Base-by-base conservation (phyloP, 2,888 invertebrate genomes). In the Lochmaea crataegi region DNA sequence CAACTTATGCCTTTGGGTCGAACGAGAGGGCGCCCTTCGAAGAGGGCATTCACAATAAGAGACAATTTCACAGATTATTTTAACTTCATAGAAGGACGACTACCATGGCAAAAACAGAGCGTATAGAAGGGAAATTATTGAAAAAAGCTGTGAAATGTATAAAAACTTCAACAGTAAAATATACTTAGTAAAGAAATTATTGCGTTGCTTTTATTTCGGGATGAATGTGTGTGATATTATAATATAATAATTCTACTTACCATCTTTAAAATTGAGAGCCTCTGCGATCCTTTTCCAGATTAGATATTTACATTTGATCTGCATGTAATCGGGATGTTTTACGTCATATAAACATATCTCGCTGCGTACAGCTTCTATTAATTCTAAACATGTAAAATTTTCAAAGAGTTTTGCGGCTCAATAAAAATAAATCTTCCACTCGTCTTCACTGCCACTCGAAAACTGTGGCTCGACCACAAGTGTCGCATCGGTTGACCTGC, bases 21-120 rank as follows among this genome's bases (percentile, higher is more conserved):
- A 83, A 75, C 83, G 84, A 71, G 75, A 80, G 14, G 68, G 82
- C 32, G 83, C 84, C 1, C 83, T 83, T 76, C 83, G 76, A 4
- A 82, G 53, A 68, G 41, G 32, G 68, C 68, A 38, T 68, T 42
- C 38, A 16, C 18, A 41, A 68, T 68, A 41, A 57, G 58, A 68
- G 68, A 68, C 5, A 14, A 65, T 14, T 65, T 65, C 22, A 51
- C 65, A 22, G 51, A 65, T 45, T 65, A 65, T 65, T 65, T 53
- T 22, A 51, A 65, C 42, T 65, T 45, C 18, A 32, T 51, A 51
- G 51, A 51, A 51, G 65, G 51, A 65, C 51, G 22, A 65, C 22
- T 65, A n/a, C n/a, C 48, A 16, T 65, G 51, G 65, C 51, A 65
- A 65, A 51, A 51, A 12, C 51, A 65, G 7, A 65, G 51, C 18